Conservation (phyloP, 2,797 vertebrate genomes). For the Meriones psammophilus region DNA sequence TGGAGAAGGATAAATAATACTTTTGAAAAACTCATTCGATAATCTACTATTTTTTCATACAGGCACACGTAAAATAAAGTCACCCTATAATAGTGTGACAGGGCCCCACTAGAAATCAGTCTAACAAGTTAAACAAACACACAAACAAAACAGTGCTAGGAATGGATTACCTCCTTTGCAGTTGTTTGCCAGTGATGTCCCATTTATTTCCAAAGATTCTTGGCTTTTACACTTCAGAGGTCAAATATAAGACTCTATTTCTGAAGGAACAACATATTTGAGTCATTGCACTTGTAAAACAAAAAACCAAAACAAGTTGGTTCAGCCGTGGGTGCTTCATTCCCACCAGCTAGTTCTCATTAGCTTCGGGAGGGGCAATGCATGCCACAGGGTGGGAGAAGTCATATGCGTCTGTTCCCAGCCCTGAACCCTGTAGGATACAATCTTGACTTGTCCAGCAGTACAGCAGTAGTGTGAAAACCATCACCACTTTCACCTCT, state of each 20-base stretch:
- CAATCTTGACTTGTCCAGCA: background rate
- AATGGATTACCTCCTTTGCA: background rate
- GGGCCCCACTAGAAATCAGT: background rate
- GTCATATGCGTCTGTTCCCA: background rate
- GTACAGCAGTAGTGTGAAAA: background rate
- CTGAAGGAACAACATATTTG: background rate
- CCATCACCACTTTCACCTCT: background rate
- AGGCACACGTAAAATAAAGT: background rate
- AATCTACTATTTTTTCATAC: background rate
- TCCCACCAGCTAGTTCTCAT: background rate
- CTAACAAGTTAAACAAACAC: too few relatives aligned
- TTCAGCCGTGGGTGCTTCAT: background rate
- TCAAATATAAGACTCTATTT: background rate
- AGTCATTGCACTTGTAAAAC: background rate
- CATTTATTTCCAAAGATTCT: background rate
- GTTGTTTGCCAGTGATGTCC: background rate
- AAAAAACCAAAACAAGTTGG: too few relatives aligned
- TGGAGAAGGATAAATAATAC: background rate
- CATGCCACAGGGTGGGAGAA: background rate
- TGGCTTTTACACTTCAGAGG: background rate
- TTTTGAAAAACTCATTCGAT: background rate
- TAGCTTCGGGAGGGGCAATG: background rate
- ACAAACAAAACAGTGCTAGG: background rate
- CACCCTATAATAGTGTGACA: background rate
- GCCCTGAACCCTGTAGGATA: background rate